Conservation (phyloP, 1,140 invertebrate genomes). For the Pemphigus obesinymphae region DNA sequence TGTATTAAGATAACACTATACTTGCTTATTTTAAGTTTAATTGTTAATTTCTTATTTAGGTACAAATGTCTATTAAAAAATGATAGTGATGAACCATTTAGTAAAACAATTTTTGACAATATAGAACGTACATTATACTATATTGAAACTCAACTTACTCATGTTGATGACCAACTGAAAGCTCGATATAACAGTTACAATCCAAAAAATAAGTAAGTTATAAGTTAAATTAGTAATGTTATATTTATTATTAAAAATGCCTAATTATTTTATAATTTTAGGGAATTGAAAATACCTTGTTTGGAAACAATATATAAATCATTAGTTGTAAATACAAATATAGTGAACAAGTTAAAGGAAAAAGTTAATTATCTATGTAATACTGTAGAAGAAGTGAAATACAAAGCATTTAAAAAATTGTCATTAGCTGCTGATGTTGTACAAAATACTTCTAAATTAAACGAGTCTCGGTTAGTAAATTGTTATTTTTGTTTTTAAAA, state of each 20-base stretch:
- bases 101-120: constrained; percentile 30
- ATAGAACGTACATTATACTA: constrained; percentile 34
- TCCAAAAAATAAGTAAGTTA: background rate
- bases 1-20: background rate
- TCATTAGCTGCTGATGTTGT: constrained; percentile 13
- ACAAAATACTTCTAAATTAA: constrained; percentile 6
- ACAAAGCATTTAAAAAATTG: constrained; percentile 21
- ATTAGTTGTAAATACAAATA: constrained; percentile 27
- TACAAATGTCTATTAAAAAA: constrained; percentile 32
- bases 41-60: background rate
- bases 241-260: background rate
- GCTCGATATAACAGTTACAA: constrained; percentile 21
- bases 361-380: constrained; percentile 5
- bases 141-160: constrained; percentile 30
- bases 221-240: background rate
- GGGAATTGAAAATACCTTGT: constrained; percentile 33
- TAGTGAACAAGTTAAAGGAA: constrained; percentile 26
- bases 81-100: constrained; percentile 30
- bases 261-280: background rate
- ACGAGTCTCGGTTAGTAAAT: constrained; percentile 8
- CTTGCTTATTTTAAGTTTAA: background rate
- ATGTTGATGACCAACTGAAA: constrained; percentile 33
- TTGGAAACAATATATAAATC: constrained; percentile 33
- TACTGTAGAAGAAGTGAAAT: constrained; percentile 18
- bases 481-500: background rate